Base-by-base conservation (phyloP, 2,113 vertebrate species). In the Zapornia atra region DNA sequence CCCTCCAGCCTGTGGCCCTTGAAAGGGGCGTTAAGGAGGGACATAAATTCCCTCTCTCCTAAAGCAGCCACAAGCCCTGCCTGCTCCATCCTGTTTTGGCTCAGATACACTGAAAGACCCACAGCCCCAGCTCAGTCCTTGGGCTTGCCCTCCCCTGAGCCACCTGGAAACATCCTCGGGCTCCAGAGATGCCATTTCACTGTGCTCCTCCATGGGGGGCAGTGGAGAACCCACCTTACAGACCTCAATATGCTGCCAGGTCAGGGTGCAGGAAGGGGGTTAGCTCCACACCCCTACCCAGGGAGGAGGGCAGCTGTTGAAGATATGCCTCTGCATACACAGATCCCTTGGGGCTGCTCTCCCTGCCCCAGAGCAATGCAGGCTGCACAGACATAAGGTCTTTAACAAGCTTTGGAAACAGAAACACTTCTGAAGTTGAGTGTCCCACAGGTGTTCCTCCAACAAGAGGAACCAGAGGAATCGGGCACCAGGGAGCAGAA, bases 401-500 rank as follows among this genome's bases (percentile, higher is more conserved):
- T 20, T 71, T 75, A 75, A 82, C 84, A 94, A 85, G n/a, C 81
- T 71, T 34, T 63, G 72, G 77, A 87, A 91, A 82, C 46, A 73
- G 88, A 44, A 82, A 57, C 25, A 26, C 46, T 85, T 87, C 80
- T 54, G 76, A 85, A 72, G 46, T 59, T 40, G 44, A 34, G 63
- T 2, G 3, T 92, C 88, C 70, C 70, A 5, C 1, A 75, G 53
- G 85, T 19, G 69, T 77, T 85, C 29, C 18, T 88, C 69, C 50
- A 80, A 69, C 1, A 9, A 90, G 82, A 69, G 65, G 40, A 94
- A 61, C 57, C 20, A 44, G 53, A 94, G 38, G 75, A 93, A 80
- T 42, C 29, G 5, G 81, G 33, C 95, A 50, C 71, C 82, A 42
- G 73, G 78, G 94, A 96, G 44, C 70, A 93, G 82, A 86, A 91